Evolutionary conservation across 2,888 invertebrate genomes (phyloP), one percentile per base, ranked within the genome.

Genomic region (Rutpela maculata): DNA sequence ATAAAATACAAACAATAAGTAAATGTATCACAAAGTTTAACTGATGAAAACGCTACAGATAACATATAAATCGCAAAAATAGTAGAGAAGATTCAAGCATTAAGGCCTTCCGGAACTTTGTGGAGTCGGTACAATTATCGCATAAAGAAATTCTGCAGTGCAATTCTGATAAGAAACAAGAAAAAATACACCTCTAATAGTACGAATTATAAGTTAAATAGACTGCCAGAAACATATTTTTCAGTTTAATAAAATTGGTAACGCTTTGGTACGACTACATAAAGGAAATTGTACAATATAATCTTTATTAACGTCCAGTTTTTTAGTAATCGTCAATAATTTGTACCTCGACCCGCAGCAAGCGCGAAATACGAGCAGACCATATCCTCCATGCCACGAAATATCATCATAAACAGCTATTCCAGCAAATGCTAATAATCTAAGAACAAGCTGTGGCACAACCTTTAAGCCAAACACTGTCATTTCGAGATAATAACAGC

Each of bases 351-450:
- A 35, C 55, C 38, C 35, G 38, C n/a, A 59, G 17, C 69, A 2
- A 35, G 31, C n/a, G 31, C 62, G 62, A 26, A 62, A 26, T n/a
- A 31, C 66, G 66, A 38, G 67, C 38, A 71, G 71, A 77, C 56
- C 19, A 50, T 22, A 69, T 69, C 55, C 70, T n/a, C n/a, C 15
- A 15, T 70, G 70, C 74, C 56, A 57, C 75, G 75, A 75, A 78
- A 71, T 71, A 78, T 71, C 67, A 75, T 56, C 74, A 69, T 35
- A 69, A 60, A 67, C 66, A 65, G 77, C 74, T 71, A 78, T 75
- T 71, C 67, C 43, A 55, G 71, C 74, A 76, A 76, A 78, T 76
- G 66, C 57, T 70, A 38, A 76, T 76, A 78, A 78, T 78, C 71
- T 60, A 57, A 60, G 71, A 35, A 70, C 67, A 56, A 74, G 77